phyloP scores from a whole-genome alignment of 2,113 vertebrate genomes.

The Eretmochelys imbricata region DNA sequence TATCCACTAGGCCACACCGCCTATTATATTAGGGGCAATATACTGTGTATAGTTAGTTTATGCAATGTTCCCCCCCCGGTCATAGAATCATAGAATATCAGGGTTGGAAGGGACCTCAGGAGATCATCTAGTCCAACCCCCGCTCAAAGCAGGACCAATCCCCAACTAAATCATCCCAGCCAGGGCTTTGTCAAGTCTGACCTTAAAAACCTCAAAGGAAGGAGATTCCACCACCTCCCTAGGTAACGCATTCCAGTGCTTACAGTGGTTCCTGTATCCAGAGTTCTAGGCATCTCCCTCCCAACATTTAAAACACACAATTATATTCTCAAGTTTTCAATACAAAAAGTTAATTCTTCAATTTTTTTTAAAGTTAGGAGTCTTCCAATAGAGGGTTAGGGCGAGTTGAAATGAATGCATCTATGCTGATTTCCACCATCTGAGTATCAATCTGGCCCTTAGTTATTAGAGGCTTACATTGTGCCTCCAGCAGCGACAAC shows the following conservation, averaged over 20 bases:
- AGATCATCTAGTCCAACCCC: too few relatives aligned
- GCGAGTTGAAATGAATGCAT: background rate
- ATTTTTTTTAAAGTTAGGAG: background rate
- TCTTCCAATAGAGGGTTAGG: background rate
- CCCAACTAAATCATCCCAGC: too few relatives aligned
- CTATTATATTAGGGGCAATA: background rate
- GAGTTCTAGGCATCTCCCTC: background rate
- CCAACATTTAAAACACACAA: background rate
- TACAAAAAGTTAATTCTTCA: background rate
- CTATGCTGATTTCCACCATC: background rate
- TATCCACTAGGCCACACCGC: background rate
- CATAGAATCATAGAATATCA: background rate
- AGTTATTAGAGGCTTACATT: background rate
- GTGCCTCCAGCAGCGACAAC: background rate
- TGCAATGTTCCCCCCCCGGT: background rate
- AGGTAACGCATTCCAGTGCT: too few relatives aligned
- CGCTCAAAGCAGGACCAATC: too few relatives aligned
- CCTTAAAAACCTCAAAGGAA: too few relatives aligned
- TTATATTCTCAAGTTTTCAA: background rate
- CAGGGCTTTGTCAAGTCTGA: too few relatives aligned
- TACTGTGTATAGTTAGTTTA: background rate
- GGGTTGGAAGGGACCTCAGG: too few relatives aligned
- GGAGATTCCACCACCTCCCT: too few relatives aligned
- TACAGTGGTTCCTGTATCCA: accelerated
- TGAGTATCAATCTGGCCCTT: background rate